Base-by-base conservation (phyloP, 2,888 invertebrate genomes). In the Bruchidius siliquastri region DNA sequence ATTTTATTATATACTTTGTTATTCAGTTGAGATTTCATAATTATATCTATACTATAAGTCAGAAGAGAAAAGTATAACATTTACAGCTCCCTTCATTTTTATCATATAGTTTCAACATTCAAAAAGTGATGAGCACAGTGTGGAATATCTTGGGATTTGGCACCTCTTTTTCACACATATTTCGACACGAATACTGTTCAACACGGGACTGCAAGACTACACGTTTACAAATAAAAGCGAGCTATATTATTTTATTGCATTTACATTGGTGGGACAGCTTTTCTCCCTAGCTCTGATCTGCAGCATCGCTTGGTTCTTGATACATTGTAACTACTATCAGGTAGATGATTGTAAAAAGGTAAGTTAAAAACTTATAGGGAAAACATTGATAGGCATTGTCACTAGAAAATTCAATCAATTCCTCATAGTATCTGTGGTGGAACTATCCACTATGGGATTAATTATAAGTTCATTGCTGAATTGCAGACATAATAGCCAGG, bases 151-250 rank as follows among this genome's bases (percentile, higher is more conserved):
- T 22, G 69, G 20, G 26, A 8, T 70, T 49, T 77, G 73, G 76
- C 76, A 76, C 22, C 74, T 76, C 13, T 49, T 69, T 0, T 67
- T 73, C 21, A 32, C 74, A n/a, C 75, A 76, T 67, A 87, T 88
- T 4, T 84, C 88, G 0, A 87, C 87, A 85, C 87, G 86, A 80
- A 83, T 88, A 20, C 88, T 76, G 21, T 71, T 89, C 0, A 79
- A 76, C 72, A 68, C 75, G 68, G 78, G 79, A 72, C 78, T 76
- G 73, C 80, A 80, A 71, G 79, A 80, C 21, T 49, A 77, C 0
- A 26, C 73, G n/a, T 76, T 79, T 6, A 71, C 69, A 8, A 76
- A 68, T 49, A 72, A 73, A 2, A 26, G 49, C 3, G 76, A 78
- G 67, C 21, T 75, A 13, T 73, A 68, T 22, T 72, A 75, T 22